Conservation (phyloP, 1,140 invertebrate genomes). For the Oppia nitens region DNA sequence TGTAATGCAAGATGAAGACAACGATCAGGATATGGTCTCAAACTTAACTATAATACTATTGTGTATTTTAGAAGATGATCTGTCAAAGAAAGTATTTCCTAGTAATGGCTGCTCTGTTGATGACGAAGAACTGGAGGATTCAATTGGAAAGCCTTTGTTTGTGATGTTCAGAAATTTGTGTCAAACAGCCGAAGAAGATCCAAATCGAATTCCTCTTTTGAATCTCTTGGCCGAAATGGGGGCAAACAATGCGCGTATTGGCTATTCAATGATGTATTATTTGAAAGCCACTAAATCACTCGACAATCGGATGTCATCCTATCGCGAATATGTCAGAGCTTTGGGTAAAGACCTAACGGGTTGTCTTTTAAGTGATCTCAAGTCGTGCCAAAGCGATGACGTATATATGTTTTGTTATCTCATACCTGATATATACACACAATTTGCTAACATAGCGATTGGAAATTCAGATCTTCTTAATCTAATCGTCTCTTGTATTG, state of each 20-base stretch:
- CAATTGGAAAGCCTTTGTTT: conserved; percentile 60
- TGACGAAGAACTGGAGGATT: conserved; percentile 45
- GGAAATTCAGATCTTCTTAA: conserved; percentile 59
- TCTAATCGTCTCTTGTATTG: conserved; percentile 68
- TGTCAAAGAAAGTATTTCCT: conserved; percentile 35
- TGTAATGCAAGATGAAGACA: conserved; percentile 40
- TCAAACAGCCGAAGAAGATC: conserved; percentile 53
- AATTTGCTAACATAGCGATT: conserved; percentile 66
- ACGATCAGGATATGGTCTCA: conserved; percentile 41
- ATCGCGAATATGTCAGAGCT: conserved; percentile 21
- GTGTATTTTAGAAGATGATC: conserved; percentile 34
- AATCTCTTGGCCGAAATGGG: conserved; percentile 52
- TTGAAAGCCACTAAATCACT: conserved; percentile 45
- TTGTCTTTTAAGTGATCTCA: conserved; percentile 20
- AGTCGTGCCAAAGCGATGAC: conserved; percentile 64
- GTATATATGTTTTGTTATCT: conserved; percentile 69
- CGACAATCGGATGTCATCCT: conserved; percentile 19
- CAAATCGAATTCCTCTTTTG: conserved; percentile 49
- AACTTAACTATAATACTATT: conserved; percentile 35
- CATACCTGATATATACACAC: conserved; percentile 66
- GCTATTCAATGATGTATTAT: conserved; percentile 71
- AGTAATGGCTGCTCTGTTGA: conserved; percentile 14
- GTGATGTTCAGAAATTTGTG: conserved; percentile 52
- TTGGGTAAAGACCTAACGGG: conserved; percentile 19
- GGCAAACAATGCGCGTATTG: conserved; percentile 45